Evolutionary conservation across 2,113 vertebrate species (phyloP), one percentile per base, ranked within the genome.

Genomic region (Thunnus thynnus): DNA sequence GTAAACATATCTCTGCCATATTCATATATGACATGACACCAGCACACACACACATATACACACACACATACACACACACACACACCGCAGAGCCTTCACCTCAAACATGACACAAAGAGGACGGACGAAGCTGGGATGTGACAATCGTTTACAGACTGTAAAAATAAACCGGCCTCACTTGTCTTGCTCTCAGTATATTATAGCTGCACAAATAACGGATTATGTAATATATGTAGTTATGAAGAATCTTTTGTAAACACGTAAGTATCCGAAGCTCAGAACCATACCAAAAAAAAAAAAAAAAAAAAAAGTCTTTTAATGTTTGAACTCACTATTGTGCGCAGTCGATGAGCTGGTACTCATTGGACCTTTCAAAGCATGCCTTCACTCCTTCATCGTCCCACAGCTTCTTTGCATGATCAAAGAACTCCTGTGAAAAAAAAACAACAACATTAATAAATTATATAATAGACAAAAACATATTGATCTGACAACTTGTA

Each of bases 371-470:
- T 94, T 99, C 98, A 1, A 97, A 99, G 93, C 98, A 99, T 0
- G 97, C 98, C 93, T 99, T 99, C 82, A 99, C 97, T 3, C 98
- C 98, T 91, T 99, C 98, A 9, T 99, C 98, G 46, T 99, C 97
- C 98, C 98, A 99, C 71, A 99, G 97, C 88, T 98, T 98, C 96
- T 99, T 99, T 82, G 97, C 98, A 0, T 99, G 98, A 88, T 99
- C 98, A 69, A 99, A 99, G 96, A 99, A 99, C 90, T 99, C 98
- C 98, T 99, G 92, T 89, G 87, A 67, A 63, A 80, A 78, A 83
- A 72, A 44, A 56, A 61, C 44, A 83, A 48, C 36, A 8, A 41
- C 32, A 77, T 52, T 82, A 68, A 89, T 78, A 52, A 51, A 80
- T 22, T 22, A 58, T 32, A 61, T 14, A 56, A 47, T 13, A 9